Base-by-base conservation (phyloP, 2,888 invertebrate species). In the Ryuthela nishihirai region DNA sequence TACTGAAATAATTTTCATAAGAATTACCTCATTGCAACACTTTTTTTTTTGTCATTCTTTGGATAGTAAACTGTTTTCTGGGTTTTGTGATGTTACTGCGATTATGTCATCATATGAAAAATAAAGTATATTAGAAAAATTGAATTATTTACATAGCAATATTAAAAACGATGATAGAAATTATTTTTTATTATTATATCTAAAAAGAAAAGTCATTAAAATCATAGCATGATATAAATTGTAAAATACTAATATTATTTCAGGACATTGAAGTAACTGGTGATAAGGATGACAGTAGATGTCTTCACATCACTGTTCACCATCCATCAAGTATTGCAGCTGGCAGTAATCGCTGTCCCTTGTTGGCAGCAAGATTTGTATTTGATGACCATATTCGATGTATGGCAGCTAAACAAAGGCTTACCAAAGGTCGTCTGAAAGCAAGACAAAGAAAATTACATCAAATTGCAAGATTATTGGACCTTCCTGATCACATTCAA, bases 331-430 rank as follows among this genome's bases (percentile, higher is more conserved):
- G 44, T 62, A 68, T 32, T 52, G 84, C 0, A 77, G 83, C 21
- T 85, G 54, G 58, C 9, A 59, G 32, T 20, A 66, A 68, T 24
- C 62, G 71, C 41, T 82, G 87, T 0, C 87, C 91, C 1, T 75
- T 92, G n/a, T 76, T 94, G 7, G 83, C 88, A 3, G 90, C 93
- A 9, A 92, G 88, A 75, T 97, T 99, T 75, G 83, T 97, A 60
- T 99, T 99, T 73, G 98, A 99, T 72, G 99, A 99, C 78, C 97
- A 98, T 73, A 99, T 99, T 67, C 82, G 98, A 25, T 98, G 97
- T 72, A 95, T 98, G 95, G 97, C 98, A 17, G 98, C 98, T 21
- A 98, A 97, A 71, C 98, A 98, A 69, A 75, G 77, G 54, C 69
- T 78, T 29, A 72, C 73, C 7, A 78, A 88, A 82, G 94, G 94